These are phyloP conservation scores for Dendroctonus valens DNA, from an alignment of 1,140 invertebrate genomes.

Conservation along the genomic window DNA sequence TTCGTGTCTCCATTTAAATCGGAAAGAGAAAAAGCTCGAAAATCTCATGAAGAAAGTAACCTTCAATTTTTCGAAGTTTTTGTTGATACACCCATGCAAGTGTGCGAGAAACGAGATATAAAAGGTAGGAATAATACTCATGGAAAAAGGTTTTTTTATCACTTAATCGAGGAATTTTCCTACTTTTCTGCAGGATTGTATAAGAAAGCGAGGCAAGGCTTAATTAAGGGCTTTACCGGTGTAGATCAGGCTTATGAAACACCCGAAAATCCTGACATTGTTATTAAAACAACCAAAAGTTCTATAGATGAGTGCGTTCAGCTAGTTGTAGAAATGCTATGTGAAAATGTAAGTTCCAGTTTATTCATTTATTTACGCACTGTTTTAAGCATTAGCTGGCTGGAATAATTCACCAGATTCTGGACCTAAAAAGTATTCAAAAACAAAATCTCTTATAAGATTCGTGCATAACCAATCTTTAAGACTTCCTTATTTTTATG, in stretches of 20 bases:
- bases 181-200: constrained; percentile 81
- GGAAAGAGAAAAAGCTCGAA: constrained; percentile 83
- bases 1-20: constrained; percentile 96
- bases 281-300: constrained; percentile 78
- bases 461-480: too few relatives aligned
- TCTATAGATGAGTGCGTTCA: constrained; percentile 81
- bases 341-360: constrained; percentile 59
- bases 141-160: neutral
- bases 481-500: too few relatives aligned
- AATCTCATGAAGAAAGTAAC: constrained; percentile 81
- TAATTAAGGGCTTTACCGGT: constrained; percentile 96
- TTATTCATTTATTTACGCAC: neutral
- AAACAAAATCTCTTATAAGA: too few relatives aligned
- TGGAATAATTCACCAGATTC: too few relatives aligned
- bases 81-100: constrained; percentile 90
- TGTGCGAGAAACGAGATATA: constrained; percentile 93
- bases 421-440: too few relatives aligned
- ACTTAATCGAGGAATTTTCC: neutral
- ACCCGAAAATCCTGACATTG: constrained; percentile 82
- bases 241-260: constrained; percentile 93
- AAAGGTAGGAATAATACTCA: constrained; percentile 56
- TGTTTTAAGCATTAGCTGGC: too few relatives aligned
- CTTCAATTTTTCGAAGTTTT: constrained; percentile 95
- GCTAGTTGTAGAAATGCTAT: constrained; percentile 74
- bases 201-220: constrained; percentile 93